phyloP scores from a whole-genome alignment of 2,888 invertebrate species.

The Idaea aversata region DNA sequence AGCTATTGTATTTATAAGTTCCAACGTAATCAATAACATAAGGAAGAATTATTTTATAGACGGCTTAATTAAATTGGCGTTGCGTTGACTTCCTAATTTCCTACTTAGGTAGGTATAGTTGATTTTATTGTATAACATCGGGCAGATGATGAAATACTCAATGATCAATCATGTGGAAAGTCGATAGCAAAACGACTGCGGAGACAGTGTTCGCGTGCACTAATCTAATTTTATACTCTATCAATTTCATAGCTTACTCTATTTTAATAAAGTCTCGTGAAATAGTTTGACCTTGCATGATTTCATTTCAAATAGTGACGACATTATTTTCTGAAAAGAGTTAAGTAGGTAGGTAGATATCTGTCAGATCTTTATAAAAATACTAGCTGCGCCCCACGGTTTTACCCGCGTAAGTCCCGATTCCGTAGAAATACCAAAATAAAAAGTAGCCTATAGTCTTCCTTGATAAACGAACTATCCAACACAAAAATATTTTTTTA shows the following conservation, averaged over 20 bases:
- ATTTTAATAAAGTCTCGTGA: neutral
- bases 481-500: too few relatives aligned
- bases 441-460: too few relatives aligned
- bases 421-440: too few relatives aligned
- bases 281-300: neutral
- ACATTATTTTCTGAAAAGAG: slow-evolving; percentile 6
- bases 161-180: slow-evolving; percentile 25
- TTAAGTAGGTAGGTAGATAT: neutral
- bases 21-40: neutral
- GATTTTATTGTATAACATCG: slow-evolving; percentile 33
- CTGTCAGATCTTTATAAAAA: too few relatives aligned
- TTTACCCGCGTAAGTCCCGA: too few relatives aligned
- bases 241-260: neutral
- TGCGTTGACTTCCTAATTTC: neutral
- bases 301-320: slow-evolving; percentile 9
- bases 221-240: neutral
- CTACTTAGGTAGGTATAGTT: slow-evolving; percentile 6
- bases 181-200: slow-evolving; percentile 3
- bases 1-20: neutral
- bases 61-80: neutral
- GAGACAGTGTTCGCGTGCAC: slow-evolving; percentile 4
- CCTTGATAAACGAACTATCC: too few relatives aligned
- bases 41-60: neutral
- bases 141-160: slow-evolving; percentile 26
- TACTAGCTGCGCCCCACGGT: too few relatives aligned